Conservation (phyloP, 2,113 vertebrate genomes). For the Etia nguti region DNA sequence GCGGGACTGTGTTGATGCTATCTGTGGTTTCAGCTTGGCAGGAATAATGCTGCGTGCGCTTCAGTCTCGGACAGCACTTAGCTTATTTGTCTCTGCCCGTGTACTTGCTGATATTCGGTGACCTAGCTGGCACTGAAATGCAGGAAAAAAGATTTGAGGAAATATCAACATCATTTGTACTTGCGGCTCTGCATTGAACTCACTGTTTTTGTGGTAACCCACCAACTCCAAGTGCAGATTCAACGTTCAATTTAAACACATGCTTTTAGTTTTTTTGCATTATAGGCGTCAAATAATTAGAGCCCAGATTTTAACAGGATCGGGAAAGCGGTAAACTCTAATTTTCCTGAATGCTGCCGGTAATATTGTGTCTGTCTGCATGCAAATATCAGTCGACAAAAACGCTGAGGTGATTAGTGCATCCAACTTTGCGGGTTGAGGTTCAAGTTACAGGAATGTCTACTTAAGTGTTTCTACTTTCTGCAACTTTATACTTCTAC, state of each 20-base stretch:
- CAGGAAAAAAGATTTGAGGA: not conserved
- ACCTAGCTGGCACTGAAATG: not conserved
- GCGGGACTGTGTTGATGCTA: not conserved
- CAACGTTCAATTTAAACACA: not conserved
- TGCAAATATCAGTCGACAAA: not conserved
- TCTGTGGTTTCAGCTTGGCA: not conserved
- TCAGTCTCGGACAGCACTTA: not conserved
- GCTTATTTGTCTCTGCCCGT: not conserved
- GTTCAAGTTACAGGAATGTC: not conserved
- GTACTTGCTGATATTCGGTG: not conserved
- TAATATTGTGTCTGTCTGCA: not conserved
- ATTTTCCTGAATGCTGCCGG: not conserved
- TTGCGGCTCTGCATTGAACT: not conserved
- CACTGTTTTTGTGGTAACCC: not conserved
- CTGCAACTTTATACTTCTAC: not conserved
- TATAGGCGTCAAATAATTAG: not conserved
- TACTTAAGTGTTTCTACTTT: not conserved
- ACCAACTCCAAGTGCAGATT: not conserved
- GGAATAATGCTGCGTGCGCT: not conserved
- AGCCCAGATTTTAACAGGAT: not conserved
- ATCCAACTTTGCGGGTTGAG: not conserved
- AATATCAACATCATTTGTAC: not conserved
- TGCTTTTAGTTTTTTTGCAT: not conserved
- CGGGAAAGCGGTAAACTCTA: rapidly evolving
- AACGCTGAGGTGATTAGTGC: not conserved